A percentile compares a stretch with the other conserved stretches of the same genome.
phyloP scores from a whole-genome alignment of 2,113 vertebrate genomes.

The Oreochromis niloticus region DNA sequence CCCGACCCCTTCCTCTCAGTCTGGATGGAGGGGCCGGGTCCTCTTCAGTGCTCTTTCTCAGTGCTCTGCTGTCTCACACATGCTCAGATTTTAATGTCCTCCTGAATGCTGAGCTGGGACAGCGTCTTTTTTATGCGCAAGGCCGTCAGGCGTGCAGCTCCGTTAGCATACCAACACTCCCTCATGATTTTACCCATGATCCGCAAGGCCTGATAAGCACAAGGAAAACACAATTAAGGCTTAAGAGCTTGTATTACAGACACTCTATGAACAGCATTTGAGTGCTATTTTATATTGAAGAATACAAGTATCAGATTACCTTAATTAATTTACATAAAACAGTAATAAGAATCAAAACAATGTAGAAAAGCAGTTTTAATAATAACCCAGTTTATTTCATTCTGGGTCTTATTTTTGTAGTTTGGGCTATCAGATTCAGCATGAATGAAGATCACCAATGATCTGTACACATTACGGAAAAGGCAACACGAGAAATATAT shows the following conservation, averaged over 20 bases:
- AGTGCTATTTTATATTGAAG: neutral
- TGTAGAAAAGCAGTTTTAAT: neutral
- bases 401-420: neutral
- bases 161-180: constrained; percentile 95
- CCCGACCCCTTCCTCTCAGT: neutral
- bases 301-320: neutral
- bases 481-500: neutral
- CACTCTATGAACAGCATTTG: neutral
- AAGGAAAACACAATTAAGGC: neutral
- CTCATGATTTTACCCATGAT: constrained; percentile 98
- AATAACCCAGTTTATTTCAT: neutral
- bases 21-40: neutral
- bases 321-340: neutral
- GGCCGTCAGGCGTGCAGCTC: constrained; percentile 86
- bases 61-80: neutral
- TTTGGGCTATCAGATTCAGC: neutral
- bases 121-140: constrained; percentile 97
- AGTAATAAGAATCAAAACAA: neutral
- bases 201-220: constrained; percentile 77
- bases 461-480: neutral
- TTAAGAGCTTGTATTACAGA: neutral
- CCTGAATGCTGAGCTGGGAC: constrained; percentile 91
- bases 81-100: constrained; percentile 87
- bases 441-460: neutral
- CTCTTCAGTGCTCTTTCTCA: neutral